Evolutionary conservation across 2,888 invertebrate genomes (phyloP).

Genomic region (Thymelicus sylvestris): DNA sequence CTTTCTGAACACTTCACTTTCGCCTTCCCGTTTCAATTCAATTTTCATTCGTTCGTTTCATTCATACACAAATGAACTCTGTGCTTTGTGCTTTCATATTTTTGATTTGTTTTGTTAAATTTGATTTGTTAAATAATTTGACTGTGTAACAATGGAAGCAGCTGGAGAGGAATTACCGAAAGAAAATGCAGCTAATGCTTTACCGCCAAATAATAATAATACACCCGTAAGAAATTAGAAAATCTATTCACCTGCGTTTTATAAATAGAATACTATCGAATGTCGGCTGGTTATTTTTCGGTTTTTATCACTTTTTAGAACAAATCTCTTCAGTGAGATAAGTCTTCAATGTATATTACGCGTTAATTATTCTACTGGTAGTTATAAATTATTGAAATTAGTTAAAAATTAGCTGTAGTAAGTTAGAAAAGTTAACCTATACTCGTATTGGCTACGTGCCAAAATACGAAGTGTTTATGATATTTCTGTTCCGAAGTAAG

Average conservation of each 20-base stretch:
- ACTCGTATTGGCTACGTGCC: conserved; percentile 66
- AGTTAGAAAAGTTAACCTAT: conserved; percentile 66
- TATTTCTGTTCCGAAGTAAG: conserved; percentile 77
- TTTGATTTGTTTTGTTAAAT: conserved; percentile 25
- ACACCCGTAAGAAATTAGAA: conserved; percentile 56
- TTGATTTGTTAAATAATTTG: conserved; percentile 17
- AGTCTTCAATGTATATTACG: neutral
- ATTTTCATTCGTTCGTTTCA: conserved; percentile 1
- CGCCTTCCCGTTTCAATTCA: no score
- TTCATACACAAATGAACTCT: neutral
- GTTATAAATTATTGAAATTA: conserved; percentile 6
- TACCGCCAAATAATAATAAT: conserved; percentile 54
- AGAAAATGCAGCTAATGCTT: conserved; percentile 58
- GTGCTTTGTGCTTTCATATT: conserved; percentile 16
- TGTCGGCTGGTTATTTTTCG: conserved; percentile 57
- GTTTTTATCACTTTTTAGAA: neutral
- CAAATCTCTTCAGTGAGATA: neutral
- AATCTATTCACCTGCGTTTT: conserved; percentile 52
- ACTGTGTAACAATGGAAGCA: conserved; percentile 64
- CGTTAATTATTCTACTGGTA: neutral
- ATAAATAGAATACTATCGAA: conserved; percentile 75
- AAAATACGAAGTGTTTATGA: conserved; percentile 72
- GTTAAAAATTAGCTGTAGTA: conserved; percentile 38
- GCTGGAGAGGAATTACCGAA: conserved; percentile 62
- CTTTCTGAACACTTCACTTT: neutral